Evolutionary conservation across 2,888 invertebrate genomes (phyloP), one percentile per base, ranked within the genome.

Genomic region (Ellobium chinense): DNA sequence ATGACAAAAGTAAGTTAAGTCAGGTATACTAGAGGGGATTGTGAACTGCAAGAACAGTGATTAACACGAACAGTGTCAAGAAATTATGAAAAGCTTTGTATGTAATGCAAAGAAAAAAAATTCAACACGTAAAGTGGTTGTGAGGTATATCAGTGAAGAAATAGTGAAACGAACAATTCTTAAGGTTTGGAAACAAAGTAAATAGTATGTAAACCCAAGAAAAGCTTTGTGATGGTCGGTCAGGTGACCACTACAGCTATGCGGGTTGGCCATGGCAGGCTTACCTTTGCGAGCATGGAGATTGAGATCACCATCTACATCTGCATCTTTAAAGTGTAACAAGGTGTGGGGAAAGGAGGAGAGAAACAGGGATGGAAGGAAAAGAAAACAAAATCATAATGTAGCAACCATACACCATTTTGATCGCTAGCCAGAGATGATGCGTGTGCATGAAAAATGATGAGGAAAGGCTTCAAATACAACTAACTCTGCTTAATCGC

Each of bases 281-380:
- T 76, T 76, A 76, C 76, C 76, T 76, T 66, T 76, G 24, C 76
- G 76, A 27, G 76, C 66, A 21, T 54, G 62, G 3, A 66, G 72
- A n/a, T 82, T 78, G 31, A 72, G 5, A 34, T 82, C 80, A 54
- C 62, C 65, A 77, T 82, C 80, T 62, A 82, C 68, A 80, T 80
- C 82, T 69, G 73, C 60, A 70, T 76, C 73, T 74, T 60, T 7
- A 74, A 46, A 58, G 37, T 14, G 54, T 12, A 77, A n/a, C 37
- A 58, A 29, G 68, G 12, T 39, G 56, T 24, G 18, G 76, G 76
- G 66, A 18, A 56, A 56, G 68, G 39, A 21, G 29, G 56, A 27
- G 31, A 29, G n/a, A n/a, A 21, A 65, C 12, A 9, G 12, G 18
- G 18, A 65, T 7, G 34, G 9, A 73, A 63, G n/a, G 63, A 24